Percentiles rank a stretch among this genome's conserved stretches.
Evolutionary conservation across 2,797 vertebrate genomes (phyloP).

Genomic region (Sternotherus odoratus): DNA sequence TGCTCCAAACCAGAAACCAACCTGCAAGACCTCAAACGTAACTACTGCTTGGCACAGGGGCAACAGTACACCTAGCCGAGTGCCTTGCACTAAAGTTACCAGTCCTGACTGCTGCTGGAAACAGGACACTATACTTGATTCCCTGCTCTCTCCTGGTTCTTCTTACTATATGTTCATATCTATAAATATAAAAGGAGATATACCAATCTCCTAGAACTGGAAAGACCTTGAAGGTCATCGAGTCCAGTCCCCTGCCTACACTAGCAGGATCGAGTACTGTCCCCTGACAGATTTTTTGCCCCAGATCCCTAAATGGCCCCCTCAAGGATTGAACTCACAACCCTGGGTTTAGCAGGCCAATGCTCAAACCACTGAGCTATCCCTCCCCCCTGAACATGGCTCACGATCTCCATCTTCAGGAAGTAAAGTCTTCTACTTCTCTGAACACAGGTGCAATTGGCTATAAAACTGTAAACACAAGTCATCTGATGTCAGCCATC

Average conservation of each 20-base stretch:
- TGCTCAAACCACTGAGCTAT: no score
- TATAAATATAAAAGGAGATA: no score
- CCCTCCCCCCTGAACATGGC: no score
- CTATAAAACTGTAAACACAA: background rate
- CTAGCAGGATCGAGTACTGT: no score
- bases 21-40: accelerated
- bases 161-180: background rate
- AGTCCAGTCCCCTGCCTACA: no score
- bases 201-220: no score
- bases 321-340: no score
- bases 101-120: background rate
- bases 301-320: no score
- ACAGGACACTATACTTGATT: background rate
- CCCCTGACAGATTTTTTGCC: no score
- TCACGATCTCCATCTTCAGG: accelerated
- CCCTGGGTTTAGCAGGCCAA: no score
- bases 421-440: accelerated
- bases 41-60: background rate
- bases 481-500: accelerated
- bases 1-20: background rate
- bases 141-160: background rate
- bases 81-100: accelerated
- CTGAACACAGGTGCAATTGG: background rate
- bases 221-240: no score
- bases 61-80: background rate